phyloP scores from a whole-genome alignment of 2,797 vertebrate genomes.

The Eospalax fontanierii region DNA sequence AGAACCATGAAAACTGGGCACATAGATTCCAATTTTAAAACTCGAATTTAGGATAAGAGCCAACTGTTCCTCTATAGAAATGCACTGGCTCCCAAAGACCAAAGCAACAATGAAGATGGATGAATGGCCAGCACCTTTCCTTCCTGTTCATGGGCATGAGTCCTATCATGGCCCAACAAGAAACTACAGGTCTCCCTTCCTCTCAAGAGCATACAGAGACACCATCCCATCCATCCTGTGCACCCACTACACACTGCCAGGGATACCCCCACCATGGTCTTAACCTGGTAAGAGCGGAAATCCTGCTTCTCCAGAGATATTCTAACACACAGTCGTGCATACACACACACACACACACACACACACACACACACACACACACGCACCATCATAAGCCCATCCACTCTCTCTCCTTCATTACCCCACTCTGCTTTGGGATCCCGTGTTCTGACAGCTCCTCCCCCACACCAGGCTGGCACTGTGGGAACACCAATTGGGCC shows the following conservation, averaged over 20 bases:
- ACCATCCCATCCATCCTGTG: neutral
- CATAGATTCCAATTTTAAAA: neutral
- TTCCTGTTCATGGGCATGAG: neutral
- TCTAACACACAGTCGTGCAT: neutral
- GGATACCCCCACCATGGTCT: too few relatives aligned
- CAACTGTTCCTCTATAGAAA: neutral
- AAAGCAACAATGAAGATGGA: neutral
- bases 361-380: neutral
- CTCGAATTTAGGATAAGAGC: neutral
- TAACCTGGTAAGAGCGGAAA: neutral
- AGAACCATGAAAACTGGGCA: neutral
- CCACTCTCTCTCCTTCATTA: neutral
- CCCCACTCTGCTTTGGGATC: neutral
- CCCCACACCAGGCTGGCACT: neutral
- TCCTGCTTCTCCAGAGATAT: neutral
- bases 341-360: rapidly evolving
- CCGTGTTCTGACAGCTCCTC: neutral
- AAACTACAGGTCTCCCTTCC: neutral
- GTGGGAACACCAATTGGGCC: neutral
- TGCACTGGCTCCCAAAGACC: neutral
- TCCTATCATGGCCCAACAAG: neutral
- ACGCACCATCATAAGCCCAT: neutral
- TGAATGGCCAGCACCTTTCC: neutral
- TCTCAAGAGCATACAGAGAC: neutral
- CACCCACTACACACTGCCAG: neutral